phyloP scores from a whole-genome alignment of 2,888 invertebrate genomes.

The Lasioglossum pauxillum region DNA sequence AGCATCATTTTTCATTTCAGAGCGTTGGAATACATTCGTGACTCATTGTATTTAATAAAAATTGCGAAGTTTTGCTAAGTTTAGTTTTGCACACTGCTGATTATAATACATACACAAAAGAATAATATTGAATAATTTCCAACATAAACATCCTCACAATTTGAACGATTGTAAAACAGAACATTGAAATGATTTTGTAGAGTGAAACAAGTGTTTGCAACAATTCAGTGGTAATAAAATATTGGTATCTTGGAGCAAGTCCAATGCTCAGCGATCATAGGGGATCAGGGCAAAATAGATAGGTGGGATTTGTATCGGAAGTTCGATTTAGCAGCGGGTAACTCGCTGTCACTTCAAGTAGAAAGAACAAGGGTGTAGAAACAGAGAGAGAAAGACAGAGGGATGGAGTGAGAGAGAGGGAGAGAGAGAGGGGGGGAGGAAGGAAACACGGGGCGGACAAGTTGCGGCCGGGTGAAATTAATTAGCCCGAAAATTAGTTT shows the following conservation, averaged over 20 bases:
- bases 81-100: no score
- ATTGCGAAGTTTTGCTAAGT: no score
- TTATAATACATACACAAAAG: no score
- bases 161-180: background rate
- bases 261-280: background rate
- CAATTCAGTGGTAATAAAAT: background rate
- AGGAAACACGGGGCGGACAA: conserved; percentile 20
- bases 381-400: no score
- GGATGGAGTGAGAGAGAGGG: background rate
- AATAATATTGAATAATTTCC: no score
- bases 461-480: conserved; percentile 43
- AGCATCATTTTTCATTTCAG: no score
- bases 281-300: background rate
- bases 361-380: background rate
- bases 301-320: background rate
- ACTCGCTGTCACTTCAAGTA: background rate
- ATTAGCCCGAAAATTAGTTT: conserved; percentile 55
- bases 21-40: no score
- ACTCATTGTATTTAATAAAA: no score
- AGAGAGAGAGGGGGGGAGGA: background rate
- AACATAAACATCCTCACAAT: no score
- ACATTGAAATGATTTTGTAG: no score
- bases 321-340: background rate
- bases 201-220: no score
- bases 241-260: background rate